Percentiles rank a stretch among this genome's conserved stretches.
phyloP scores from a whole-genome alignment of 2,113 vertebrate genomes.

The Odocoileus hemionus region DNA sequence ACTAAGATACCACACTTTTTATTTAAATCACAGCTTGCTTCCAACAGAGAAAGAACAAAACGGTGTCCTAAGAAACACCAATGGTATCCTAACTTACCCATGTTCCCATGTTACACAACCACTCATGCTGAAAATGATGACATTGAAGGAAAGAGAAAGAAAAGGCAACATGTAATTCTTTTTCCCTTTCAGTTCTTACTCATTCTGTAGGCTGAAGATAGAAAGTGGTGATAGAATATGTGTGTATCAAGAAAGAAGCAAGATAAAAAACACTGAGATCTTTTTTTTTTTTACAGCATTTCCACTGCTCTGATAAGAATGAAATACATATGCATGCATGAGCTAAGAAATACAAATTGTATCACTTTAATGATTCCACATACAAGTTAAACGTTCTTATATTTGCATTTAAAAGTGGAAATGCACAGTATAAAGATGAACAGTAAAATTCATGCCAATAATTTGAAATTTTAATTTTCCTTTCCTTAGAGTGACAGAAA shows the following conservation, averaged over 20 bases:
- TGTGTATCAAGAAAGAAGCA: neutral
- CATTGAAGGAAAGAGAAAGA: neutral
- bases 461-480: slow-evolving; percentile 28
- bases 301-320: neutral
- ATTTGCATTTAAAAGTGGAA: slow-evolving; percentile 56
- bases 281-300: neutral
- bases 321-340: neutral
- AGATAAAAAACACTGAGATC: neutral
- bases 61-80: neutral
- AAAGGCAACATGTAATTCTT: neutral
- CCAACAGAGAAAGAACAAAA: neutral
- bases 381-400: neutral
- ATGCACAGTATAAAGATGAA: slow-evolving; percentile 14
- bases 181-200: neutral
- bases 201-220: neutral
- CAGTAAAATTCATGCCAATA: neutral
- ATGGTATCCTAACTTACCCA: neutral
- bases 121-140: neutral
- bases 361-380: neutral
- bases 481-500: neutral
- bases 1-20: neutral
- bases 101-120: neutral
- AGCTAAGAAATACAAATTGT: slow-evolving; percentile 5
- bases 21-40: neutral
- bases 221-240: neutral